Evolutionary conservation across 2,888 invertebrate genomes (phyloP).

Genomic region (Mellilla xanthometata): DNA sequence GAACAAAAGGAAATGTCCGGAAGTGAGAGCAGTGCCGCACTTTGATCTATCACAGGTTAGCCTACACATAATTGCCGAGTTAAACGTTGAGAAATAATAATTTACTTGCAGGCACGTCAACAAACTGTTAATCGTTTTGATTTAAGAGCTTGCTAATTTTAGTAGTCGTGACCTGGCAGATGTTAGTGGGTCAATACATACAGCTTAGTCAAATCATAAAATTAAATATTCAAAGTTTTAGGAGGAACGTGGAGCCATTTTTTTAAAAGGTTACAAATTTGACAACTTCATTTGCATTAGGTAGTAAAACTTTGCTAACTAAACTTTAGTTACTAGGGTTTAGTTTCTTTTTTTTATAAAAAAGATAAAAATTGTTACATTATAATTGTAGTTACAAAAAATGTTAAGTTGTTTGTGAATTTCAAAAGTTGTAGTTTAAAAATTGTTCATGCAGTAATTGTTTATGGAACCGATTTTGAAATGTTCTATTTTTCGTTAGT

Average conservation of each 20-base stretch:
- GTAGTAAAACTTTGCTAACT: too few species aligned
- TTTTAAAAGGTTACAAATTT: not conserved
- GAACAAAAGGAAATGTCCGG: constrained; percentile 88
- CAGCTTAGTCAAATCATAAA: not conserved
- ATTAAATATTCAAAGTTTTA: not conserved
- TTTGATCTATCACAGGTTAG: constrained; percentile 89
- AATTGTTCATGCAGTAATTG: too few species aligned
- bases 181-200: constrained; percentile 3
- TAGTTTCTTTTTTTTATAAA: too few species aligned
- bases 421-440: too few species aligned
- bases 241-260: not conserved
- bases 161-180: not conserved
- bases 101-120: constrained; percentile 5
- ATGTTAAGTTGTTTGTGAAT: too few species aligned
- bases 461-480: too few species aligned
- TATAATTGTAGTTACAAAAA: too few species aligned
- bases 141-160: constrained; percentile 14
- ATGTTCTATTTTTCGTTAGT: too few species aligned
- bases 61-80: constrained; percentile 22
- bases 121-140: constrained; percentile 15
- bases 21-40: constrained; percentile 90
- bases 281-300: too few species aligned
- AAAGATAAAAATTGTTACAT: too few species aligned
- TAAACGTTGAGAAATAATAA: constrained; percentile 7
- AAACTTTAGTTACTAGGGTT: too few species aligned